Percentiles rank a stretch among this genome's conserved stretches.
Evolutionary conservation across 2,797 vertebrate species (phyloP).

Genomic region (Mormyrus proboscirostris): DNA sequence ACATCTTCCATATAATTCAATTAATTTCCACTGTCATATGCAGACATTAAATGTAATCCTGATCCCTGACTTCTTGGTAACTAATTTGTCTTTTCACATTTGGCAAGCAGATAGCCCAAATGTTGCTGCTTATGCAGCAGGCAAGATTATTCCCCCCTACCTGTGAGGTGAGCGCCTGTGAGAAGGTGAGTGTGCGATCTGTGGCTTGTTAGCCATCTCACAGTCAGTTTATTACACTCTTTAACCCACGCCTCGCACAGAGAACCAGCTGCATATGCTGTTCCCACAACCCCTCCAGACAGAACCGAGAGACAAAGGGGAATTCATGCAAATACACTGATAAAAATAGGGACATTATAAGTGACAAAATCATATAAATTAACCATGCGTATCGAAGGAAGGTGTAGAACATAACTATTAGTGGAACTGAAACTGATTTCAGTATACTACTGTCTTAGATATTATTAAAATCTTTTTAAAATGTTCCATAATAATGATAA

Average conservation of each 20-base stretch:
- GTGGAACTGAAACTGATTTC: not conserved
- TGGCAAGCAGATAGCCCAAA: not conserved
- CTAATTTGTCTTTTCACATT: not conserved
- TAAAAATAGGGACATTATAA: not conserved
- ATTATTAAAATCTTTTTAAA: not conserved
- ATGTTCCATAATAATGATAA: not conserved
- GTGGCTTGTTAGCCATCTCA: not conserved
- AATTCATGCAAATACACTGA: not conserved
- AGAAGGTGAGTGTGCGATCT: not conserved
- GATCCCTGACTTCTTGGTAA: not conserved
- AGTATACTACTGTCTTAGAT: not conserved
- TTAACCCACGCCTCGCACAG: not conserved
- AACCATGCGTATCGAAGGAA: not conserved
- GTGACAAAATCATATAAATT: not conserved
- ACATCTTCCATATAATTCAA: not conserved
- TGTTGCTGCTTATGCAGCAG: not conserved
- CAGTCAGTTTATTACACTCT: not conserved
- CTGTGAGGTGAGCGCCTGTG: not conserved
- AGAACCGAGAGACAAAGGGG: not conserved
- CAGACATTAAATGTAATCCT: no score
- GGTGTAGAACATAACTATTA: not conserved
- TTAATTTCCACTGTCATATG: not conserved
- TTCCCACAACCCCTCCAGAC: not conserved
- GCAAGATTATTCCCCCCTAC: not conserved
- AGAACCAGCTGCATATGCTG: not conserved